Base-by-base conservation (phyloP, 2,113 vertebrate species). In the Oreotrochilus melanogaster region DNA sequence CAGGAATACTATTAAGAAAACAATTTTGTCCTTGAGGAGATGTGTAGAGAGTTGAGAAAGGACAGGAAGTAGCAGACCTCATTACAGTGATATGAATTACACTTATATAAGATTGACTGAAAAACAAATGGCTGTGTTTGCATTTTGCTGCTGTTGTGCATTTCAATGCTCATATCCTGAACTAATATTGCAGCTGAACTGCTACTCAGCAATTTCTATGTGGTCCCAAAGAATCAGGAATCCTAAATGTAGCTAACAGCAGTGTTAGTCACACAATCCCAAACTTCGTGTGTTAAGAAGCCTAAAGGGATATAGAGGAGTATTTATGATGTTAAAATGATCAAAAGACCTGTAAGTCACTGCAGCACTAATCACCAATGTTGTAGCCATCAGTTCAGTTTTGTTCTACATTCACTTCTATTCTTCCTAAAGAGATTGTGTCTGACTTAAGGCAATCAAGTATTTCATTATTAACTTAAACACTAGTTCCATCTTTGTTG, bases 1-100 rank as follows among this genome's bases (percentile, higher is more conserved):
- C 22, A 51, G 27, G 37, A 70, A 82, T 72, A 53, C 35, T 86
- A 57, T 92, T 91, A 96, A 65, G 78, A 96, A 96, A 96, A 92
- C 70, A 71, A 43, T 89, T 94, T 96, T 97, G 95, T 90, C 92
- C 92, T 97, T 96, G 86, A 95, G 61, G 83, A 92, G 86, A 39
- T 39, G 87, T 93, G 75, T 76, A 70, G 56, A 94, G 61, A 71
- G 65, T 94, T 95, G 88, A 71, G 47, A 93, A 95, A 92, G 37
- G 57, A 67, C 83, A 83, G 57, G 81, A 93, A 94, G 84, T 60
- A 88, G 78, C 69, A 92, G 94, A 35, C 9, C 31, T 91, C 79
- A 90, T 96, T 93, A 75, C 28, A 84, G 53, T 80, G 43, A 91
- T 95, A 91, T 88, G 88, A 95, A 88, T 97, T 96, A 88, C 25